Evolutionary conservation across 2,888 invertebrate species (phyloP).

Genomic region (Tipula confusa): DNA sequence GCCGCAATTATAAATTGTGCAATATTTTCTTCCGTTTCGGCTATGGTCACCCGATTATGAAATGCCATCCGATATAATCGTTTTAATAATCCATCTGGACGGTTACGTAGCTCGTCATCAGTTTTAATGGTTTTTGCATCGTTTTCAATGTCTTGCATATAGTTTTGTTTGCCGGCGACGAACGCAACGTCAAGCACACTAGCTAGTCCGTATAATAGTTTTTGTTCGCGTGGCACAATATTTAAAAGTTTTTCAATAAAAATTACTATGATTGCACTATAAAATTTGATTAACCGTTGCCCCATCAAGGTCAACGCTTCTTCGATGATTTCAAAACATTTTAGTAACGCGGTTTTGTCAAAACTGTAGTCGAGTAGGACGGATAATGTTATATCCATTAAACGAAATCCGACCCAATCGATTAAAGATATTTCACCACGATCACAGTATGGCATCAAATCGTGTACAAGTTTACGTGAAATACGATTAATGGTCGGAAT

Average conservation of each 20-base stretch:
- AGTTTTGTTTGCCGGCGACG: not conserved
- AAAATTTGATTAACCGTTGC: not conserved
- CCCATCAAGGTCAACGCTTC: not conserved
- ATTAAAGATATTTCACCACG: not conserved
- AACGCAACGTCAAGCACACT: not conserved
- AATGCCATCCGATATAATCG: not conserved
- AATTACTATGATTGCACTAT: not conserved
- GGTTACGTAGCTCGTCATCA: not conserved
- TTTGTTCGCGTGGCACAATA: not conserved
- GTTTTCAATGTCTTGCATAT: not conserved
- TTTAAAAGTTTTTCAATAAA: not conserved
- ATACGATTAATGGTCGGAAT: not conserved
- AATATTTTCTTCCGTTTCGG: not conserved
- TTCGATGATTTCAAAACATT: not conserved
- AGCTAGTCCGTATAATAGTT: not conserved
- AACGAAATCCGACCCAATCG: not conserved
- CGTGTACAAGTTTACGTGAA: not conserved
- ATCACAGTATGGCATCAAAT: not conserved
- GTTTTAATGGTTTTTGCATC: not conserved
- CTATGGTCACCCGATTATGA: not conserved
- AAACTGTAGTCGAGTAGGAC: not conserved
- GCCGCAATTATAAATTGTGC: not conserved
- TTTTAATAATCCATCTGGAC: not conserved
- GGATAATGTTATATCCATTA: not conserved
- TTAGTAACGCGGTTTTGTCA: not conserved